Evolutionary conservation across 2,888 invertebrate species (phyloP), one percentile per base, ranked within the genome.

Genomic region (Ormyrus thymus): DNA sequence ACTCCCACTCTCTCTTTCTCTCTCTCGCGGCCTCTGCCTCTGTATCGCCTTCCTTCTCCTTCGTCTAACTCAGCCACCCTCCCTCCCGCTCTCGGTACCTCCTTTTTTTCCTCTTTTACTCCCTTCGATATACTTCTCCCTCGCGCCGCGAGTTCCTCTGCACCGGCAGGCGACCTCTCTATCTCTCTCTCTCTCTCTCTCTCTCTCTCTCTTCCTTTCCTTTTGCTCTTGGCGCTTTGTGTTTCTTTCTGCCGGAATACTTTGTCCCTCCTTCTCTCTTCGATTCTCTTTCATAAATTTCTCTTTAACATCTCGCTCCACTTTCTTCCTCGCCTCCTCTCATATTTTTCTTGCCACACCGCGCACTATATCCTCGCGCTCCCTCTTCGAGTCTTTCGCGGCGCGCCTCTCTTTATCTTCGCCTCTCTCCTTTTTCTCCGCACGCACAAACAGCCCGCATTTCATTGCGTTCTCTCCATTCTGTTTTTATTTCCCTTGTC

Each of bases 101-200:
- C 43, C 45, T 29, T 73, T 73, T 72, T 72, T 73, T 58, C 48
- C 73, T 73, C 56, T 65, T 75, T 62, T 51, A 45, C 64, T 69
- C 65, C 71, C 74, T 62, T 73, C 59, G 61, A 69, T 76, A 69
- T 76, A 76, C 75, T 70, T 50, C 75, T 74, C 55, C 55, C 61
- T 48, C 61, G 6, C 61, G 13, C 46, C n/a, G 50, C 13, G 58
- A 55, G 56, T 71, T 43, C 45, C 62, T 76, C 72, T 61, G 15
- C 11, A 56, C 13, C 45, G 29, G 29, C 29, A 1, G 29, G 29
- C 29, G 3, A 10, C 50, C 58, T 29, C 46, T 68, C 29, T 69
- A 55, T 15, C 55, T 48, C 7, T 8, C 48, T 56, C 15, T 1
- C 1, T 11, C 56, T 56, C 56, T 8, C 53, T 53, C 69, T 15